phyloP scores from a whole-genome alignment of 2,113 vertebrate species.

The Neotoma lepida region DNA sequence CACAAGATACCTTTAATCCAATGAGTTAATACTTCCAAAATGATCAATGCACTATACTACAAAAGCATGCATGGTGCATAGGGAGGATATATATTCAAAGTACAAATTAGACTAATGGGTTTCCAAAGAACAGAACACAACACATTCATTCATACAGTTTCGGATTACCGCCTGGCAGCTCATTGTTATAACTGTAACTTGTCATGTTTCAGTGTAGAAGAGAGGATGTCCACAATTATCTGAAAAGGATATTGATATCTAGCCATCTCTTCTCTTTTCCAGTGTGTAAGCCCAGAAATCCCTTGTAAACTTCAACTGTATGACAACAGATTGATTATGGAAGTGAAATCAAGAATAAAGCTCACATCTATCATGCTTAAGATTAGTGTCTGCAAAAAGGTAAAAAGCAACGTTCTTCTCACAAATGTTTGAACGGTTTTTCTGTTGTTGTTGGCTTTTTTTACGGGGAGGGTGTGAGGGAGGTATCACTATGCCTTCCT shows the following conservation, averaged over 20 bases:
- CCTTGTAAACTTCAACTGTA: background rate
- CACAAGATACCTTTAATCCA: background rate
- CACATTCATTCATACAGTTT: background rate
- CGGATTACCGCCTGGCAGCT: background rate
- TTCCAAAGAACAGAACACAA: constrained; percentile 24
- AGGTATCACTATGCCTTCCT: background rate
- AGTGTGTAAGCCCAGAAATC: constrained; percentile 33
- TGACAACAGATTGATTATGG: constrained; percentile 1
- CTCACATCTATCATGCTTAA: background rate
- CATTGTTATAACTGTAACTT: constrained; percentile 25
- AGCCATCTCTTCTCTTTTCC: constrained; percentile 14
- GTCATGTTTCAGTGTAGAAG: constrained; percentile 48
- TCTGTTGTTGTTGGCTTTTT: background rate
- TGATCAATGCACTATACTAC: constrained; percentile 44
- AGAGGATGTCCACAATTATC: constrained; percentile 30
- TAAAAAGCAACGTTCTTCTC: constrained; percentile 46
- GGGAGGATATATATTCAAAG: constrained; percentile 26
- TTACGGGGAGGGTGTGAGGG: too few relatives aligned
- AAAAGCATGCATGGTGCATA: background rate
- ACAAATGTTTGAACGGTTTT: background rate
- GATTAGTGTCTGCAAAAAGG: constrained; percentile 23
- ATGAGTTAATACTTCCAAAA: constrained; percentile 38
- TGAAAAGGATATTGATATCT: constrained; percentile 37
- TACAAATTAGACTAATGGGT: background rate
- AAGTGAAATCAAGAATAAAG: background rate